Conservation (phyloP, 2,797 vertebrate species). For the Natrix natrix region DNA sequence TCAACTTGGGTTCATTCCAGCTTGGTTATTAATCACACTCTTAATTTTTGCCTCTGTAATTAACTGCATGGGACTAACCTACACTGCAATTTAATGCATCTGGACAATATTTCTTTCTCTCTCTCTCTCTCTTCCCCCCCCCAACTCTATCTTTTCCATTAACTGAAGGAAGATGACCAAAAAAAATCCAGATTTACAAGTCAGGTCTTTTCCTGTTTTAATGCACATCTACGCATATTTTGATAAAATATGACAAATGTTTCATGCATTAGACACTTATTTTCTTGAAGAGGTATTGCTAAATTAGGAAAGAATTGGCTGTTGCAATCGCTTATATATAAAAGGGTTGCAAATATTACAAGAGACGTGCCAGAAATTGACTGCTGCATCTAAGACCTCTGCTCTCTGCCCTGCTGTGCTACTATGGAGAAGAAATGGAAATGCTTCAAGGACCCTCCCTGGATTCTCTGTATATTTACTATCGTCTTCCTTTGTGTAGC, state of each 20-base stretch:
- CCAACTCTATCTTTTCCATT: background rate
- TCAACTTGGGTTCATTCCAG: background rate
- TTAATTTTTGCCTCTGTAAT: background rate
- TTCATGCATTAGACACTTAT: conserved; percentile 13
- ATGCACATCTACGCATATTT: background rate
- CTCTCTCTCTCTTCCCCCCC: background rate
- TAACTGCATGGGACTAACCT: background rate
- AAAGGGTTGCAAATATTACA: background rate
- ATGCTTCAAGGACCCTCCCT: background rate
- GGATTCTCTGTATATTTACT: background rate
- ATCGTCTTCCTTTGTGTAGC: background rate
- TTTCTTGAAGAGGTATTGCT: background rate
- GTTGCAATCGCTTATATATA: conserved; percentile 7
- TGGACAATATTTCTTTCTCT: background rate
- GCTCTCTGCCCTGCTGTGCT: background rate
- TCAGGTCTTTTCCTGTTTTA: background rate
- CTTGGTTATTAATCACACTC: background rate
- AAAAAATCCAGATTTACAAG: background rate
- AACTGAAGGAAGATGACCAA: background rate
- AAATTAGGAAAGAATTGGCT: conserved; percentile 11
- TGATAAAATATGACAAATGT: conserved; percentile 1
- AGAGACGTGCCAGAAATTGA: background rate
- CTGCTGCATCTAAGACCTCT: background rate
- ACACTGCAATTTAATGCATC: background rate
- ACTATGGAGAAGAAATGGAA: conserved; percentile 8